Evolutionary conservation across 2,113 vertebrate genomes (phyloP), one percentile per base, ranked within the genome.

Genomic region (Dunckerocampus dactyliophorus): DNA sequence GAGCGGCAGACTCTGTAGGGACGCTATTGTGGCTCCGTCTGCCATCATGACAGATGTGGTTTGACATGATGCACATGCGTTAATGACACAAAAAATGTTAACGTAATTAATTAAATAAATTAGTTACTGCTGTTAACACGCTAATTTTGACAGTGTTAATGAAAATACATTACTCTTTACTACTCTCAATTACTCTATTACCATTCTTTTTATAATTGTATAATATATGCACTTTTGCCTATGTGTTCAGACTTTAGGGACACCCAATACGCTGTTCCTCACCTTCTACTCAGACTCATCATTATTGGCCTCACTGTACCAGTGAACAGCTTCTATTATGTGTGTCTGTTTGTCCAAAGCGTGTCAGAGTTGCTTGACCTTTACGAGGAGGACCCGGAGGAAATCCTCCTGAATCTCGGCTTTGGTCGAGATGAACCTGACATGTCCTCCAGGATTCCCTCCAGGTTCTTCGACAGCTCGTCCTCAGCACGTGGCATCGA

Each of bases 361-460:
- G 94, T 99, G 77, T 98, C 97, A 60, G 97, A 99, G 81, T 84
- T 99, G 69, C 86, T 99, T 87, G 96, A 99, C 73, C 90, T 98
- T 72, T 98, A 96, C 53, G 96, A 98, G 64, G 96, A 99, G 81
- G 95, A 99, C 82, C 96, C 97, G 1, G 96, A 97, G 84, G 95
- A 98, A 87, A 89, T 98, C 60, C 94, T 99, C 4, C 92, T 97
- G 70, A 99, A 98, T 83, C 93, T 99, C 37, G 97, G 97, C 20
- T 99, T 99, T 82, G 97, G 97, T 75, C 89, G 90, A 59, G 96
- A 99, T 88, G 97, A 98, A 84, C 97, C 96, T 11, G 94, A 98
- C 88, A 90, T 95, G 62, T 90, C 93, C 79, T 91, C 94, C 6
- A 97, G 94, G 90, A 94, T 98, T 79, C 97, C 97, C 63, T 84